Evolutionary conservation across 2,888 invertebrate species (phyloP), one percentile per base, ranked within the genome.

Genomic region (Ochropleura plecta): DNA sequence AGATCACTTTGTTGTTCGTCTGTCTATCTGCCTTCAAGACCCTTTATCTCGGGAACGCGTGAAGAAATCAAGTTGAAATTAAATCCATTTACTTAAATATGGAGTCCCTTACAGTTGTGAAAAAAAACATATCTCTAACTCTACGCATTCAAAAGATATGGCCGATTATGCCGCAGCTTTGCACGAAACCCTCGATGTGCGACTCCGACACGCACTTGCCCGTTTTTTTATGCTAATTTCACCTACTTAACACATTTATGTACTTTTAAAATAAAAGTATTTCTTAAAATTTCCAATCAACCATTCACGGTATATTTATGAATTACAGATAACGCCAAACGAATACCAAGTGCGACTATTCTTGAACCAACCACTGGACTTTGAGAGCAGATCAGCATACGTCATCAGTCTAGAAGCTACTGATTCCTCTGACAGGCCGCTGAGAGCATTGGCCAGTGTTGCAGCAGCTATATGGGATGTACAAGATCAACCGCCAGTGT

Each of bases 401-500:
- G 97, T 98, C 30, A 96, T 98, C 85, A 97, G 97, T 65, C 92
- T 98, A 3, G 96, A 97, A 85, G 98, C 98, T 0, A 94, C 95
- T 3, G 98, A 98, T 87, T 95, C 96, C 12, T 97, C 97, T 1
- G 97, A 97, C 64, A 97, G 97, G 86, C 97, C 97, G 0, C 92
- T 98, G 8, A 97, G 97, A 53, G 97, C 98, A 0, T 94, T 97
- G 20, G 98, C 98, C 0, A 98, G 98, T 62, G 97, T 99, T 16
- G 97, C 98, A 0, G 97, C 98, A 0, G 97, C 98, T 59, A 97
- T 99, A 9, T 94, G 97, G 77, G 99, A 99, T 90, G 97, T 98
- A 0, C 99, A 98, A 91, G 98, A 99, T 92, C 98, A 98, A 88
- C 98, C 98, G 10, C 98, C 98, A 0, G 95, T 97, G n/a, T 98